Percentiles rank a stretch among this genome's conserved stretches.
These are phyloP conservation scores for Lasioglossum marginatum DNA, from an alignment of 2,888 invertebrate genomes.

Conservation along the genomic window DNA sequence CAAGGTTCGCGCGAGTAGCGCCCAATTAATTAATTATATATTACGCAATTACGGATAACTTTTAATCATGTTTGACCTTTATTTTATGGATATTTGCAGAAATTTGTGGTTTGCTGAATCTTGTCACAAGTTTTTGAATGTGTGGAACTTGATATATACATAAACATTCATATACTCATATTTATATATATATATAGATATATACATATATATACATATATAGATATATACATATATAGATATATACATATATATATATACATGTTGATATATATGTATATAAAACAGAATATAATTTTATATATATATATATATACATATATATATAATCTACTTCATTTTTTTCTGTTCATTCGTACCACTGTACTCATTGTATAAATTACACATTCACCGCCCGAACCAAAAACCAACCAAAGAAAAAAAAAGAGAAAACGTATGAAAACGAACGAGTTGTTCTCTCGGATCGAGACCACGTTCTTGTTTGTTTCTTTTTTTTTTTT, in stretches of 20 bases:
- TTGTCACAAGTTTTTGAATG: conserved; percentile 84
- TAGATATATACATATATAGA: conserved; percentile 69
- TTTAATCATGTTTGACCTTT: conserved; percentile 83
- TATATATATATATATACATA: conserved; percentile 67
- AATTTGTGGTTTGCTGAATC: conserved; percentile 84
- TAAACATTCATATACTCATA: conserved; percentile 68
- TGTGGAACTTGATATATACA: conserved; percentile 81
- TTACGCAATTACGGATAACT: conserved; percentile 79
- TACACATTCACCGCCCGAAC: conserved; percentile 83
- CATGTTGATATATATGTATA: conserved; percentile 58
- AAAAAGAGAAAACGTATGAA: not conserved
- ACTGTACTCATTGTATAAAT: conserved; percentile 84
- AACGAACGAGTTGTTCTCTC: conserved; percentile 50
- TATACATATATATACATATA: conserved; percentile 75
- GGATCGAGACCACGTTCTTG: conserved; percentile 43
- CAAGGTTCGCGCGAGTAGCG: conserved; percentile 51
- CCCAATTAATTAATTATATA: conserved; percentile 76
- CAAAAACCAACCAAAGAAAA: not conserved
- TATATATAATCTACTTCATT: conserved; percentile 58
- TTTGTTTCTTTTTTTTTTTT: conserved; percentile 20
- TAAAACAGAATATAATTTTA: conserved; percentile 40
- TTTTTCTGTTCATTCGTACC: conserved; percentile 75
- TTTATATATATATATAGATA: conserved; percentile 65
- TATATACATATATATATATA: conserved; percentile 67
- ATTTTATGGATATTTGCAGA: conserved; percentile 83